Evolutionary conservation across 2,113 vertebrate genomes (phyloP), one percentile per base, ranked within the genome.

Genomic region (Cercocebus atys): DNA sequence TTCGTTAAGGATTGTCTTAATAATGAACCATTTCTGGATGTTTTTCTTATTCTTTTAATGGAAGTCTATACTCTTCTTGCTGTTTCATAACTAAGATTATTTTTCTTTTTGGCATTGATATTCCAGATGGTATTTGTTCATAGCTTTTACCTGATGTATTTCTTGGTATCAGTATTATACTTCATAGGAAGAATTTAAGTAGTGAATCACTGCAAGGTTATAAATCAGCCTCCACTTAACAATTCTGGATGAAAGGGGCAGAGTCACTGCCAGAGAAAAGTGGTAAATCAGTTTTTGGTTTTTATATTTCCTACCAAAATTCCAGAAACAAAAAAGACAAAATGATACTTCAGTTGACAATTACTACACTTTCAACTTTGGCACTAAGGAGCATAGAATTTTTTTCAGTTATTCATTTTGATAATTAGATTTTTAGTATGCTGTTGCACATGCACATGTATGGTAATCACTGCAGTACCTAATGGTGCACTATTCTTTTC

Each of bases 401-500:
- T 97, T 22, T 90, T 96, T n/a, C 73, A 80, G 23, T 50, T 96
- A 85, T 96, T 98, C 88, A 97, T 96, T 96, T 96, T 93, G 89
- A 66, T 97, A 97, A 98, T 98, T 97, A 94, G 88, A 95, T 97
- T 95, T 98, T 30, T 70, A 98, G 52, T 70, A 59, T 96, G 61
- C 45, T 9, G 17, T 95, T 88, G 27, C 35, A 92, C 68, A 90
- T 94, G 59, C 35, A n/a, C 72, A 81, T 96, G 97, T 97, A 87
- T 96, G 55, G 89, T 91, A 97, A 97, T 97, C 72, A 73, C n/a
- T 92, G 18, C 61, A 95, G 94, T 93, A 72, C 75, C 94, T 98
- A 98, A 97, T 93, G 70, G 68, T 5, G 8, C 45, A 89, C 17
- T 95, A 76, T 95, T 97, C 52, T 96, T 6, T 7, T 93, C 35